Evolutionary conservation across 2,113 vertebrate species (phyloP).

Genomic region (Melanerpes aurifrons): DNA sequence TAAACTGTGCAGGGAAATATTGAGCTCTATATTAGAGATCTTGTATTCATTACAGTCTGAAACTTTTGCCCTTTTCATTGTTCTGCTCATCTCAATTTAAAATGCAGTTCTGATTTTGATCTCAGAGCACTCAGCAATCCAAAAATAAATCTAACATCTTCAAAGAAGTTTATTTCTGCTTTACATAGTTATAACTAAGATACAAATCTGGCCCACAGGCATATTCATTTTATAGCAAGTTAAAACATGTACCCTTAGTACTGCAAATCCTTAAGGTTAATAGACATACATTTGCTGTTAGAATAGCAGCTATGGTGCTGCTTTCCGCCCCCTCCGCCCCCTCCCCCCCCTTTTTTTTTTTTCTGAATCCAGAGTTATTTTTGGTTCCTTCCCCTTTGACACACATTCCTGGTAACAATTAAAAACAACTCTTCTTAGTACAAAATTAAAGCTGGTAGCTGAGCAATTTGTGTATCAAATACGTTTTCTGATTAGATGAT

Average conservation of each 20-base stretch:
- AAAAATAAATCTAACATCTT: slow-evolving; percentile 23
- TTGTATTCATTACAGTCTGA: background rate
- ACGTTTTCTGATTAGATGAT: background rate
- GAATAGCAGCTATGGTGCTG: background rate
- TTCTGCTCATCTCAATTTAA: slow-evolving; percentile 34
- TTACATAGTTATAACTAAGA: slow-evolving; percentile 49
- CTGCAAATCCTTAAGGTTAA: slow-evolving; percentile 22
- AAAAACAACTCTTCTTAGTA: background rate
- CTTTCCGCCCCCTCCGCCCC: too few species aligned
- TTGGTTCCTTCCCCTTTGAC: slow-evolving; percentile 58
- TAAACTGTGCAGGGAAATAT: background rate
- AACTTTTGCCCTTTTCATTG: slow-evolving; percentile 30
- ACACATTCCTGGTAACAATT: slow-evolving; percentile 60
- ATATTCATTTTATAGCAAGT: slow-evolving; percentile 40
- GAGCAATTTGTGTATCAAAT: background rate
- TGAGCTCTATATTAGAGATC: background rate
- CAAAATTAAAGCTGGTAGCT: background rate
- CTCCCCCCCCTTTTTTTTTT: background rate
- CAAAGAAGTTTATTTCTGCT: slow-evolving; percentile 52
- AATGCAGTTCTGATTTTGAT: background rate
- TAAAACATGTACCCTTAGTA: slow-evolving; percentile 26
- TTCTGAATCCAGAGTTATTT: background rate
- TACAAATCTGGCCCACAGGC: slow-evolving; percentile 49
- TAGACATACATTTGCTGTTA: slow-evolving; percentile 3
- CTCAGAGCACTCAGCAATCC: slow-evolving; percentile 8